Evolutionary conservation across 2,888 invertebrate genomes (phyloP), one percentile per base, ranked within the genome.

Genomic region (Dorcus parallelipipedus): DNA sequence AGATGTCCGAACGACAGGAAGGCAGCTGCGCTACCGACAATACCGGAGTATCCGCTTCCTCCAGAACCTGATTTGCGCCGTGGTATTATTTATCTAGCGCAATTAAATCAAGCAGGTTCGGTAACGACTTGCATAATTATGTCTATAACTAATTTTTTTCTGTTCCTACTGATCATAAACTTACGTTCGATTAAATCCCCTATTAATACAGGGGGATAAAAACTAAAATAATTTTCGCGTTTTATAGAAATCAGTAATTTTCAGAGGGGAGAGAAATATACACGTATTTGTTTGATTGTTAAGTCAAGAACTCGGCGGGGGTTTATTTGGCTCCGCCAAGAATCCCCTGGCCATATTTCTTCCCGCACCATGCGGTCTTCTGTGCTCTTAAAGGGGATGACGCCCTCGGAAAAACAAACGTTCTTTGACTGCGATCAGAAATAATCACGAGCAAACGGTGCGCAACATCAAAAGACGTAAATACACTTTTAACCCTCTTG

Each of bases 401-500:
- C 23, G 20, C 45, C 14, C 45, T 14, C 42, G 7, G 14, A 14
- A 45, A 45, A 10, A 23, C 23, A 9, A 23, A 42, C 42, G 42
- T 42, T 14, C 45, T 45, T 45, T 45, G 45, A 45, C 7, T 20
- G 17, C 45, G 45, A 45, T 45, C 23, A 20, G 17, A 45, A 45
- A 20, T 20, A 45, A 45, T 14, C 10, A 9, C 41, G 41, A 41
- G 10, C 41, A 41, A 41, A 41, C 41, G 45, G 23, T 10, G 45
- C 17, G n/a, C 10, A 23, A 45, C 20, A 17, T 20, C 20, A 17
- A 9, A 17, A 17, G 45, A 9, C 9, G 3, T 9, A 10, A 20
- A 17, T 17, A 9, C 45, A 45, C 45, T 61, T 61, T 59, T 59
- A 62, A 62, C 56, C 59, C 62, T 59, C 62, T 62, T 62, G 57